Base-by-base conservation (phyloP, 2,113 vertebrate genomes). In the Dromas ardeola region DNA sequence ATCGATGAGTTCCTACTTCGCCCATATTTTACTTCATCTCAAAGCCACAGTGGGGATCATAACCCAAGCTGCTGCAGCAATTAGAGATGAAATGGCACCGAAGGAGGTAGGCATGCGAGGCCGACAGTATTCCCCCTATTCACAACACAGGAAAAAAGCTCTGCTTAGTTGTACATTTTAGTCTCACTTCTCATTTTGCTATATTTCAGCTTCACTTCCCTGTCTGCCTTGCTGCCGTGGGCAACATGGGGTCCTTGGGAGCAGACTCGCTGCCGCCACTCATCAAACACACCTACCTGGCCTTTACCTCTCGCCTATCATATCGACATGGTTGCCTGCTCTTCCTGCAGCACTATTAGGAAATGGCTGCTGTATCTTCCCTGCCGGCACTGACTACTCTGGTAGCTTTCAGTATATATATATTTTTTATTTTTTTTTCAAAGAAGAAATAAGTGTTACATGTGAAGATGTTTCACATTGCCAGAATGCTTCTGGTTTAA, bases 1-100 rank as follows among this genome's bases (percentile, higher is more conserved):
- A 98, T 96, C 32, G 4, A 97, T 94, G 88, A 95, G 92, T 94
- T 96, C 80, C 94, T 95, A 61, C 80, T 91, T 95, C 81, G 67
- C 82, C 63, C 36, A 52, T 95, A 86, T 96, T 94, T 94, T 95
- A 92, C 69, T 96, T 96, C 15, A 11, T 96, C 91, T 96, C 86
- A 92, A 70, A 94, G 82, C 73, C 50, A 30, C 88, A 90, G 27
- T 72, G 78, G 90, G 81, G 66, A 95, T 96, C 78, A 96, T 11
- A 86, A 67, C 45, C 86, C 65, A 94, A 97, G 82, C 74, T n/a
- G 26, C n/a, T 52, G 52, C 29, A 96, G 87, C 70, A 94, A 87
- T 95, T 90, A 69, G 77, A 93, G 61, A 84, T 56, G 92, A 92
- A 96, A 82, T 65, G 34, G 56, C 70, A 74, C 49, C 0, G 12